Evolutionary conservation across 2,113 vertebrate genomes (phyloP), one percentile per base, ranked within the genome.

Genomic region (Neomonachus schauinslandi): DNA sequence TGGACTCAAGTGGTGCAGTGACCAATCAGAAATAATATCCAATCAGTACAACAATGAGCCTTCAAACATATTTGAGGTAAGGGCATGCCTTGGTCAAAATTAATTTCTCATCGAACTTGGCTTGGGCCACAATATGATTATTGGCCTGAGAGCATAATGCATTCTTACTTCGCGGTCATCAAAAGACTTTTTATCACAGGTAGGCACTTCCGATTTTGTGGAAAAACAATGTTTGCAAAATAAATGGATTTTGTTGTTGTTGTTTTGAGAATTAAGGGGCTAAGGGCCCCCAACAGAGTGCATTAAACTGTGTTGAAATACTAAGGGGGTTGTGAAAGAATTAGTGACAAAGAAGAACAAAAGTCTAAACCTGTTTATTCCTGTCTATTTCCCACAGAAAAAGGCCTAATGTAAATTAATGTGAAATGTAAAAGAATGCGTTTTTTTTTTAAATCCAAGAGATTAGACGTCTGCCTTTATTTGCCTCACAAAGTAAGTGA

Each of bases 1-100:
- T 55, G 99, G 99, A 98, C 99, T 99, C 98, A 99, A 99, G 98
- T 99, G 99, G 99, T 99, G 99, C 99, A 99, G 99, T 10, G 99
- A 99, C 99, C 99, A 99, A 99, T 99, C 99, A 88, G 99, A 99
- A 99, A 99, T 99, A 94, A 99, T 99, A 99, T 99, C 99, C 98
- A 99, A 99, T 97, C 99, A 99, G 98, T 99, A 99, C 98, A 99
- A 99, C 99, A 99, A 99, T 96, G 99, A 99, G 97, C 99, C 99
- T 0, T 97, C 99, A 94, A 99, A 99, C 98, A 99, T 99, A 98
- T 99, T 99, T 11, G 99, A 99, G 99, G 99, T 99, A 99, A 99
- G 98, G 57, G 80, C 89, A 95, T 59, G 14, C 0, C 2, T 82
- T 93, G 63, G 61, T 84, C 95, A 55, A 95, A 77, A 59, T 51